Base-by-base conservation (phyloP, 2,888 invertebrate species). In the Tipula lateralis region DNA sequence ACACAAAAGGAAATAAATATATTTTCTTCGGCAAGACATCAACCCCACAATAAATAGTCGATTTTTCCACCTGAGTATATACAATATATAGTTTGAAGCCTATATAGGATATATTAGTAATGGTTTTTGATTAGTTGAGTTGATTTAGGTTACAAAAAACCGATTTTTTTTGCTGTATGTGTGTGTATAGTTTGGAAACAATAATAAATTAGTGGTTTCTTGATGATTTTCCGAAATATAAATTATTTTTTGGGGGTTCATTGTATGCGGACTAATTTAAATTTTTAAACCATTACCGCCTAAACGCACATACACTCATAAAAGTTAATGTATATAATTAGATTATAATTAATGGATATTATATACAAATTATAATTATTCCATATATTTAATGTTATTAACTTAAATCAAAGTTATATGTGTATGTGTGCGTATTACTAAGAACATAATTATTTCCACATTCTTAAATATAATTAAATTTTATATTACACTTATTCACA, bases 101-200 rank as follows among this genome's bases (percentile, higher is more conserved):
- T 13, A 44, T 44, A n/a, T 44, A 44, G n/a, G 44, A 44, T 44
- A 39, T 66, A 66, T 66, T 66, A 66, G 66, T 24, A 66, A 66
- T 66, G 66, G 66, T 66, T 66, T 66, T 66, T 66, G 66, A 66
- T 66, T 66, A 66, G 66, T 66, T 66, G 66, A 66, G 66, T 66
- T 66, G 66, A 66, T 66, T 66, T 66, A 24, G 66, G 66, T 66
- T 66, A 66, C 66, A 7, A 66, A 66, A 66, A 66, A n/a, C n/a
- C 66, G 24, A 9, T 36, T 36, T 44, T 44, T 44, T n/a, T n/a
- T n/a, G n/a, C n/a, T n/a, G n/a, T n/a, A n/a, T n/a, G n/a, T n/a
- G n/a, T 16, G 0, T 44, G 4, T n/a, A 5, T 16, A 16, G 66
- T 66, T 66, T 66, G 66, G 24, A 12, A 66, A 66, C 66, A 24